phyloP scores from a whole-genome alignment of 2,797 vertebrate species.

The Oreonectes daqikongensis region DNA sequence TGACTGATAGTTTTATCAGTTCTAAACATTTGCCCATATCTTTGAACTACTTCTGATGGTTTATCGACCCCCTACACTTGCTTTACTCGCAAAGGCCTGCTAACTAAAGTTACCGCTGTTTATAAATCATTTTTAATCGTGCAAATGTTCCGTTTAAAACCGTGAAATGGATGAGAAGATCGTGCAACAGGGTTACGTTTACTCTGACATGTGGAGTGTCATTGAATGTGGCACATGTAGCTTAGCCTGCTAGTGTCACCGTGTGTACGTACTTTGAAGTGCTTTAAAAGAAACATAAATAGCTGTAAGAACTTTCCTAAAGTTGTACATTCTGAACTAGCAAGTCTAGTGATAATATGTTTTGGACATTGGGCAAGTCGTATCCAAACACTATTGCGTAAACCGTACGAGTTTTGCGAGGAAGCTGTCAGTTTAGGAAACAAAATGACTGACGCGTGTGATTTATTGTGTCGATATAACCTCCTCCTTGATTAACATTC shows the following conservation, averaged over 20 bases:
- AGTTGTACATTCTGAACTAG: neutral
- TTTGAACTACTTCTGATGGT: neutral
- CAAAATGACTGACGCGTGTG: neutral
- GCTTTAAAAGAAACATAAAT: neutral
- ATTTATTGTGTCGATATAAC: neutral
- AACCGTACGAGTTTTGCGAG: neutral
- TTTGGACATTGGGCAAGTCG: neutral
- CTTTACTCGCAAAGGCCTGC: neutral
- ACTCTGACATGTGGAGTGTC: slow-evolving; percentile 29
- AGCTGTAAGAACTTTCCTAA: neutral
- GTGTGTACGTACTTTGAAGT: neutral
- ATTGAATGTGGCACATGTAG: slow-evolving; percentile 28
- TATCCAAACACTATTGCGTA: neutral
- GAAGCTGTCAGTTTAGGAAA: slow-evolving; percentile 15
- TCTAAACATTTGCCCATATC: slow-evolving; percentile 29
- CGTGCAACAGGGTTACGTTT: neutral
- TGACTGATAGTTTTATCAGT: slow-evolving; percentile 37
- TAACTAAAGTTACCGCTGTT: neutral
- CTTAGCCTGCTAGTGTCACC: slow-evolving; percentile 14
- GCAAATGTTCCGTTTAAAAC: neutral
- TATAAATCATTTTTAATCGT: no score
- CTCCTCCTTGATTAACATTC: neutral
- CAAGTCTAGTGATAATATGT: neutral
- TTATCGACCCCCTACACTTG: neutral
- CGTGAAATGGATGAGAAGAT: no score